Percentiles rank a stretch among this genome's conserved stretches.
Conservation (phyloP, 1,140 invertebrate genomes). For the Parasteatoda tepidariorum region DNA sequence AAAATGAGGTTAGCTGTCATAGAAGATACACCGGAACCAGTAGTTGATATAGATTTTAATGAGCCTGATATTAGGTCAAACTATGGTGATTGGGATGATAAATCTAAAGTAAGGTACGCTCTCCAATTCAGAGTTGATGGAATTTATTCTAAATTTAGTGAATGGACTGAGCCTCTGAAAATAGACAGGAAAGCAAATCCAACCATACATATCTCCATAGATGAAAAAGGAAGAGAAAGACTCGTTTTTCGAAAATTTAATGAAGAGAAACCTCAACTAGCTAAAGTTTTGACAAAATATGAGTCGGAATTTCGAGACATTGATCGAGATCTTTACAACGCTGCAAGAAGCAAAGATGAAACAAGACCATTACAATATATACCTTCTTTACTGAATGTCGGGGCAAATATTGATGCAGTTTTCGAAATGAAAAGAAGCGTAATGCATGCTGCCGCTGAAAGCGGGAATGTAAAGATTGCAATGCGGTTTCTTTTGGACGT, state of each 20-base stretch:
- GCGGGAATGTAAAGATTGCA: neutral
- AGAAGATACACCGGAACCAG: neutral
- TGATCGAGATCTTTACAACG: slow-evolving; percentile 9
- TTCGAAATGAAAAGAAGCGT: neutral
- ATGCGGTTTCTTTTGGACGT: too few species aligned
- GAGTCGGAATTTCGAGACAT: slow-evolving; percentile 12
- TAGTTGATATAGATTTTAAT: neutral
- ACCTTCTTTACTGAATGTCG: neutral
- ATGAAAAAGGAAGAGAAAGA: neutral
- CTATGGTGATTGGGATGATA: neutral
- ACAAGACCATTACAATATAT: neutral
- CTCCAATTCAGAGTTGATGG: neutral
- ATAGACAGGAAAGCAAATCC: neutral
- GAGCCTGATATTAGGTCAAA: neutral
- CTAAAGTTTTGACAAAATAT: neutral
- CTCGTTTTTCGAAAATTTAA: neutral
- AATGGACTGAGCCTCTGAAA: neutral
- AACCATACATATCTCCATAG: neutral
- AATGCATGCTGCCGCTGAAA: slow-evolving; percentile 8
- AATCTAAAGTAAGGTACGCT: neutral
- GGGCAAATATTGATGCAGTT: neutral
- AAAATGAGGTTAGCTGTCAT: neutral
- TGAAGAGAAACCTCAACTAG: neutral
- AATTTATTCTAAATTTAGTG: neutral
- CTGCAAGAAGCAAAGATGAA: neutral